Evolutionary conservation across 2,797 vertebrate species (phyloP), one percentile per base, ranked within the genome.

Genomic region (Chaunax sp.): DNA sequence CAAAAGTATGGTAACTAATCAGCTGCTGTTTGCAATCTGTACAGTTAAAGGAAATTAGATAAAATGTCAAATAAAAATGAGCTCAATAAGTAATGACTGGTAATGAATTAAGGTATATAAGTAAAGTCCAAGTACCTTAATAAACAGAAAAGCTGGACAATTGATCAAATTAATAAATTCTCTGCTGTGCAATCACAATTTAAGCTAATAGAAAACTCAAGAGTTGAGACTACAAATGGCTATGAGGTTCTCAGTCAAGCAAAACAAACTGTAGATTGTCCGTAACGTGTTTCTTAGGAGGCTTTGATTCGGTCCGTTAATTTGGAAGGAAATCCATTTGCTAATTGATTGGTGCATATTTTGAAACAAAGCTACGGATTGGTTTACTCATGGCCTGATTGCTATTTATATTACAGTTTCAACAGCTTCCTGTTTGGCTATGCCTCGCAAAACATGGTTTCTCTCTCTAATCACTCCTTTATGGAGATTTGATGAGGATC

Each of bases 341-440:
- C 86, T 93, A 93, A 94, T 92, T 90, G 85, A 92, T 94, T 87
- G 83, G 66, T 79, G 86, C 83, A 78, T 78, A 85, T 84, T 89
- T 89, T 72, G 79, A 87, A 90, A 91, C 84, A 84, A 84, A 77
- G 85, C 71, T 69, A 82, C 88, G 89, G 92, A 92, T 91, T 93
- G 89, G 88, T 92, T 93, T 92, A 92, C 85, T 86, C 66, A 64
- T 71, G 81, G 73, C 80, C 68, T 92, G 91, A 94, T 94, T 93
- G 76, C 81, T 93, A 90, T 93, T 94, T 93, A 93, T 84, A 87
- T 93, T 91, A 68, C 56, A 43, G 74, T 87, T 84, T 83, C 77
- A 87, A 88, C 62, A n/a, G 84, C 84, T 93, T 93, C 92, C 83
- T 83, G 84, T 78, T 72, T 52, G 65, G 69, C 72, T 61, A 77